A percentile compares a stretch with the other conserved stretches of the same genome.
phyloP scores from a whole-genome alignment of 2,797 vertebrate genomes.

The Propithecus deckenii region DNA sequence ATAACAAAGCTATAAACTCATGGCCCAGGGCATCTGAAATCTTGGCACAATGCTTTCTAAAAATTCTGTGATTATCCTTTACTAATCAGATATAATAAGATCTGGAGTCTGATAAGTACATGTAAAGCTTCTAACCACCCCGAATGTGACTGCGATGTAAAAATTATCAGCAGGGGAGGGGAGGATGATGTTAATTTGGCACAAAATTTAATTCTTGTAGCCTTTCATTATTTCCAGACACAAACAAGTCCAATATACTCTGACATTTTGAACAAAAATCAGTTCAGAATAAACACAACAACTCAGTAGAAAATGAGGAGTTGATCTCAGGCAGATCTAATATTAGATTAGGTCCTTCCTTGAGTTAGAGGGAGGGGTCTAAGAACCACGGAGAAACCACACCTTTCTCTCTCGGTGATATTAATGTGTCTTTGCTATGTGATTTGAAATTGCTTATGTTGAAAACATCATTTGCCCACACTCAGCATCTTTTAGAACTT shows the following conservation, averaged over 20 bases:
- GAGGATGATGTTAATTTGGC: constrained; percentile 63
- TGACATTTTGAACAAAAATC: constrained; percentile 64
- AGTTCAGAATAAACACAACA: constrained; percentile 66
- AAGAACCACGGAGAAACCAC: not conserved
- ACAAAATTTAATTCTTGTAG: constrained; percentile 46
- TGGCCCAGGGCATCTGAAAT: constrained; percentile 47
- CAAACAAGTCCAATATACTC: constrained; percentile 65
- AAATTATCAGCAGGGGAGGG: constrained; percentile 64
- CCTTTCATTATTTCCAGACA: constrained; percentile 73
- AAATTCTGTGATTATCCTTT: constrained; percentile 72
- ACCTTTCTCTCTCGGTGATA: not conserved
- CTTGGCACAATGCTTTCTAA: constrained; percentile 54
- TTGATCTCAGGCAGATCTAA: not conserved
- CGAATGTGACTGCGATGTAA: constrained; percentile 44
- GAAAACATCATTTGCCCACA: not conserved
- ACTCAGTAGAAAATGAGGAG: constrained; percentile 45
- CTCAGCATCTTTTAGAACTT: not conserved
- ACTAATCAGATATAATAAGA: constrained; percentile 74
- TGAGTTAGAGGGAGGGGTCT: not conserved
- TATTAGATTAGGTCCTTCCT: not conserved
- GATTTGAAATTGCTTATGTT: not conserved
- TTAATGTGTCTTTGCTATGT: not conserved
- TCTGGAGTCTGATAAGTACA: constrained; percentile 58
- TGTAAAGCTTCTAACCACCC: constrained; percentile 54
- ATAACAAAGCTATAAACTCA: constrained; percentile 44